Evolutionary conservation across 2,888 invertebrate species (phyloP), one percentile per base, ranked within the genome.

Genomic region (Monochamus alternatus): DNA sequence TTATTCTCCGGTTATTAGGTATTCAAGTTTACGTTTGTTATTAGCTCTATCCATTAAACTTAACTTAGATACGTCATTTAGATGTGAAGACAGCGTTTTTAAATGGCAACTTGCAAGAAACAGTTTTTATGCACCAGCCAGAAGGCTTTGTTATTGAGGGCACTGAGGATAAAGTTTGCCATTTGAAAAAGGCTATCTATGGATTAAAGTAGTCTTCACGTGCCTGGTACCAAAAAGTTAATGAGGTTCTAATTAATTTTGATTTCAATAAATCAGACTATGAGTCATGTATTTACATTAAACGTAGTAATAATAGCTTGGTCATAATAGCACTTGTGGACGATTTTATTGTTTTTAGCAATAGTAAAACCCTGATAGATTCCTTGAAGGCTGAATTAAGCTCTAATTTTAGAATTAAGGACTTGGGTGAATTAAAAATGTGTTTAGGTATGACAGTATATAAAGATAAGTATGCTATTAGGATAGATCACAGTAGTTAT

Each of bases 191-290:
- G 44, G 58, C 73, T 3, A 43, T 76, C 2, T 76, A 76, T 69
- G 75, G 75, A 1, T 55, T 75, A 32, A 67, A 73, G 55, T 73
- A 73, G 44, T 73, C 76, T 44, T 55, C 66, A 2, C 69, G 76
- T 10, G 64, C 31, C 9, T 76, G 76, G 76, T 59, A 76, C 30
- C 44, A 12, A 8, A 73, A 14, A 12, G n/a, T 73, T n/a, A 30
- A 43, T n/a, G 32, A 47, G 30, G 51, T 12, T 10, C 64, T 76
- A 14, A 7, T 38, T 10, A 3, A 58, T 5, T 10, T 67, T 3
- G 67, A 44, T 8, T 68, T 64, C 4, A 63, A 2, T 10, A 7
- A 38, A 10, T 65, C 72, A 51, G 32, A 65, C 22, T 43, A n/a
- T 32, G 66, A 75, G 38, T 71, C 71, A 2, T 72, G 67, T 55